These are phyloP conservation scores for Kryptolebias marmoratus DNA, from an alignment of 2,113 vertebrate species.

Conservation along the genomic window DNA sequence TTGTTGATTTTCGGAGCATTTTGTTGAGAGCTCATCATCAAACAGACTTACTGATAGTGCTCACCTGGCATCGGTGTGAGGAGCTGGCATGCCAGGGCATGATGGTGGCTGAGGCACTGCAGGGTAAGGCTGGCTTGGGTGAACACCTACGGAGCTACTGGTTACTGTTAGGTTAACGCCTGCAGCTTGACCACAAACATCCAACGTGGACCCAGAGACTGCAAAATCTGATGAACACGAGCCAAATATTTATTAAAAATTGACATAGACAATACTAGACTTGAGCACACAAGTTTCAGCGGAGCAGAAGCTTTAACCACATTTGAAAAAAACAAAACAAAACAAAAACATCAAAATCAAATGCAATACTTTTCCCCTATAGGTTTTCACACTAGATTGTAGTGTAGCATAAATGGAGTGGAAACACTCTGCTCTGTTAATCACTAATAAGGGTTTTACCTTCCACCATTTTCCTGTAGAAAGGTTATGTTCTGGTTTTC, in stretches of 20 bases:
- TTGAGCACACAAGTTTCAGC: background rate
- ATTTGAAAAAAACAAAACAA: conserved; percentile 7
- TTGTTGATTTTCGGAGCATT: conserved; percentile 20
- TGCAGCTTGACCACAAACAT: conserved; percentile 83
- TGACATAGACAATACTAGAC: background rate
- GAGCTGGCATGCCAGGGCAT: conserved; percentile 78
- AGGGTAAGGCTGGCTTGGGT: conserved; percentile 75
- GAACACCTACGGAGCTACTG: conserved; percentile 83
- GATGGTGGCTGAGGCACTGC: conserved; percentile 78
- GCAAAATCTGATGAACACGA: conserved; percentile 77
- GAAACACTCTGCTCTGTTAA: conserved; percentile 86
- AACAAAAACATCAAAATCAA: conserved; percentile 4
- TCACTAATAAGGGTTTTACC: conserved; percentile 80
- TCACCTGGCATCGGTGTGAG: conserved; percentile 89
- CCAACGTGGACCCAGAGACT: conserved; percentile 75
- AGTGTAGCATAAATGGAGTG: conserved; percentile 67
- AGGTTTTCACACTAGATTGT: conserved; percentile 11
- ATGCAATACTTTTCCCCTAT: background rate
- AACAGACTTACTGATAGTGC: conserved; percentile 22
- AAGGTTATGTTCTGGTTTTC: conserved; percentile 80
- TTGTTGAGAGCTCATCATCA: conserved; percentile 2
- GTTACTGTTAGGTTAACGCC: conserved; percentile 82
- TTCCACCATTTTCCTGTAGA: conserved; percentile 78
- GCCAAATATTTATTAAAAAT: conserved; percentile 9
- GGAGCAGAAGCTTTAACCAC: conserved; percentile 10